phyloP scores from a whole-genome alignment of 2,888 invertebrate genomes.

The Dexiosoma caninum region DNA sequence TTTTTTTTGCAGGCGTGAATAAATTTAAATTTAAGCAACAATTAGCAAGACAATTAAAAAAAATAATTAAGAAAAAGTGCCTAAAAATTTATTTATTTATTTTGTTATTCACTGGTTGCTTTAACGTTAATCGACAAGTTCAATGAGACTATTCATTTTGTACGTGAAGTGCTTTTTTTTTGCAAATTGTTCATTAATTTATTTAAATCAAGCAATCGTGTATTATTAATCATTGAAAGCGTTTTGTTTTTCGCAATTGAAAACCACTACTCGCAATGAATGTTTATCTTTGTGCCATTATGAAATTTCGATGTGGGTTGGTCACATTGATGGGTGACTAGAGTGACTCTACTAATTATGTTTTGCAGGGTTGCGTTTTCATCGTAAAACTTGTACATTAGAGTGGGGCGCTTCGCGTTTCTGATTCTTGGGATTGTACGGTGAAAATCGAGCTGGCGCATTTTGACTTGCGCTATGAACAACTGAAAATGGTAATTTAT shows the following conservation, averaged over 20 bases:
- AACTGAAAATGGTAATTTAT: no score
- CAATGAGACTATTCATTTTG: conserved; percentile 9
- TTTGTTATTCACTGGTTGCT: conserved; percentile 1
- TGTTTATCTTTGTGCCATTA: conserved; percentile 7
- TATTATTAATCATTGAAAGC: conserved; percentile 25
- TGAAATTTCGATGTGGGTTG: no score
- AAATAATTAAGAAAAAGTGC: conserved; percentile 37
- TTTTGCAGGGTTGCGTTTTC: no score
- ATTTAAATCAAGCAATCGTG: conserved; percentile 16
- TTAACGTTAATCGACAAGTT: conserved; percentile 8
- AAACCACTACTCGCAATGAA: neutral
- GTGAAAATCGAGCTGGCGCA: no score
- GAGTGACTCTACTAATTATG: no score
- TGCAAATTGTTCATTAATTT: conserved; percentile 5
- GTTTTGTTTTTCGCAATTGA: conserved; percentile 27
- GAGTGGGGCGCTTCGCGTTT: no score
- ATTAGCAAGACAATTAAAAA: conserved; percentile 10
- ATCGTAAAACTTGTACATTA: no score
- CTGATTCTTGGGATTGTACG: no score
- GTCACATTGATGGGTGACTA: no score
- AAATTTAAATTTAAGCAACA: no score
- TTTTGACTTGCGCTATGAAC: no score
- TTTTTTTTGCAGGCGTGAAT: neutral
- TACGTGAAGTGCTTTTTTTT: neutral
- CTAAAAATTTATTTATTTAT: conserved; percentile 25